Conservation (phyloP, 2,113 vertebrate species). For the Rhodinocichla rosea region DNA sequence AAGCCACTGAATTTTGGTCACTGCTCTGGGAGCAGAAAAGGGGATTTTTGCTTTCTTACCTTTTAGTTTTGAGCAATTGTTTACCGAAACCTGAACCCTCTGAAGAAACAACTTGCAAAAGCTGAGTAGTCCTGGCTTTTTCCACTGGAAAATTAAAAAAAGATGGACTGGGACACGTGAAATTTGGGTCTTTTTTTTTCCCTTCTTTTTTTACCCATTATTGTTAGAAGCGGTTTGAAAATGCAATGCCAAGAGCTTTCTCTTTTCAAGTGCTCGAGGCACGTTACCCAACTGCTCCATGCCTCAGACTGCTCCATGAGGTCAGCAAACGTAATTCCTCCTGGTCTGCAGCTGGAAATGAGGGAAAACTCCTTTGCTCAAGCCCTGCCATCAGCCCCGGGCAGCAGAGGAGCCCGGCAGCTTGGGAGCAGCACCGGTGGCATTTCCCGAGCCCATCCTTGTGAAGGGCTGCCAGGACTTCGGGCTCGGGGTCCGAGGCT, state of each 20-base stretch:
- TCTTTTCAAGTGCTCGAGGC: slow-evolving; percentile 21
- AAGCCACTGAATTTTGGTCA: slow-evolving; percentile 12
- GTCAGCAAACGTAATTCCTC: neutral
- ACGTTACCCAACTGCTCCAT: neutral
- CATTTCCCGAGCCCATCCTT: fast-evolving
- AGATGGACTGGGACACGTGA: slow-evolving; percentile 26
- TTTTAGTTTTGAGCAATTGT: slow-evolving; percentile 38
- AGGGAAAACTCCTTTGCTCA: neutral
- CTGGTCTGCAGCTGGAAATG: neutral
- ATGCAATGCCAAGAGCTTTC: slow-evolving; percentile 9
- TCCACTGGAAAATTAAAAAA: slow-evolving; percentile 48
- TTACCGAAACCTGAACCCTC: neutral
- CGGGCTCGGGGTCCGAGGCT: neutral
- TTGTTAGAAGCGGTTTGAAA: slow-evolving; percentile 25
- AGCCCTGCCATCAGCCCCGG: neutral
- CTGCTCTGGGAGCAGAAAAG: neutral
- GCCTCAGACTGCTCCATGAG: neutral
- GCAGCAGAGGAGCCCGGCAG: neutral
- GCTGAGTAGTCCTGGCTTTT: slow-evolving; percentile 44
- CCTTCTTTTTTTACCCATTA: neutral
- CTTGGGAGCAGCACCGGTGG: fast-evolving
- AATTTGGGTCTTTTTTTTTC: neutral
- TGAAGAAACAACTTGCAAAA: slow-evolving; percentile 5
- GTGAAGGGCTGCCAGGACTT: neutral
- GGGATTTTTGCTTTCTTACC: neutral